phyloP scores from a whole-genome alignment of 2,797 vertebrate genomes.

The Gouania willdenowi region DNA sequence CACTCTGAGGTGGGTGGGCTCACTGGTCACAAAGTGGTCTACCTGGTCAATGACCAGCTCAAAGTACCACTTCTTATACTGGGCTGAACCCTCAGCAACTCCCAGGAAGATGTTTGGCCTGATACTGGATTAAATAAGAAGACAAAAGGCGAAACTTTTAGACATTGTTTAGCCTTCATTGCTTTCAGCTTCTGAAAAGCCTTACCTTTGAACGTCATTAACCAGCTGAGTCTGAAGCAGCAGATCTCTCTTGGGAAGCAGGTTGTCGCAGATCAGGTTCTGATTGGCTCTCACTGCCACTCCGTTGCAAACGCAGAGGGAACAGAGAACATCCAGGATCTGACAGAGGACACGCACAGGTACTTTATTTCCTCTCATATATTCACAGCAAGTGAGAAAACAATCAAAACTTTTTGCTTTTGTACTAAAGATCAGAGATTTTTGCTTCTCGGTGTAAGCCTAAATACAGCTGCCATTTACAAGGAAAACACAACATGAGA shows the following conservation, averaged over 20 bases:
- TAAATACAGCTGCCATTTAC: too few relatives aligned
- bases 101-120: conserved; percentile 97
- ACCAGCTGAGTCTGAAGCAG: conserved; percentile 93
- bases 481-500: too few relatives aligned
- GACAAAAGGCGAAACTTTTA: background rate
- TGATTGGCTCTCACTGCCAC: conserved; percentile 97
- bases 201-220: conserved; percentile 94
- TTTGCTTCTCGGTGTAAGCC: too few relatives aligned
- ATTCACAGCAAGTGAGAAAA: too few relatives aligned
- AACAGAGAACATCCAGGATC: conserved; percentile 96
- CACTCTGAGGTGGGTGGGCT: conserved; percentile 91
- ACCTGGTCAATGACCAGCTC: conserved; percentile 96
- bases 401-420: too few relatives aligned
- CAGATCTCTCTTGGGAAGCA: conserved; percentile 92
- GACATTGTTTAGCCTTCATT: too few relatives aligned
- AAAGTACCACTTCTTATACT: conserved; percentile 98
- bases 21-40: conserved; percentile 91
- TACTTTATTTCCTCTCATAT: too few relatives aligned
- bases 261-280: conserved; percentile 95
- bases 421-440: too few relatives aligned
- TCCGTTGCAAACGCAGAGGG: conserved; percentile 95
- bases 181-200: background rate
- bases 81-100: conserved; percentile 92
- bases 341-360: too few relatives aligned
- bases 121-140: conserved; percentile 74